Evolutionary conservation across 2,888 invertebrate species (phyloP).

Genomic region (Philereme transversata): DNA sequence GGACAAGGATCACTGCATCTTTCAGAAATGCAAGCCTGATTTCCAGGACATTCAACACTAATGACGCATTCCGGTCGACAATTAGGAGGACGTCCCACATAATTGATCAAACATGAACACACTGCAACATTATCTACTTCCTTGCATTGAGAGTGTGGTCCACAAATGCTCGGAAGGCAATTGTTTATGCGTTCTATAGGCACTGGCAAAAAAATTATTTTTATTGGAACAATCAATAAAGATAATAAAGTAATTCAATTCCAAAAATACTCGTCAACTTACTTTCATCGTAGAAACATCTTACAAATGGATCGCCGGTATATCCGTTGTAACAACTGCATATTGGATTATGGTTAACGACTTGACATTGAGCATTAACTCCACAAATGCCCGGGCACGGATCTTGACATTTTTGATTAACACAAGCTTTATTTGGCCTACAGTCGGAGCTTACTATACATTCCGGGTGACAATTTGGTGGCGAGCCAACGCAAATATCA

Average conservation of each 20-base stretch:
- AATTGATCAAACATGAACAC: slow-evolving; percentile 89
- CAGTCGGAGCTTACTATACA: slow-evolving; percentile 92
- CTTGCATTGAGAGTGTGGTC: slow-evolving; percentile 90
- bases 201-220: slow-evolving; percentile 24
- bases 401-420: slow-evolving; percentile 90
- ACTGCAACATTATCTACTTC: slow-evolving; percentile 87
- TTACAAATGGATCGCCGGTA: slow-evolving; percentile 90
- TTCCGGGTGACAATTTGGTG: slow-evolving; percentile 90
- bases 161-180: slow-evolving; percentile 90
- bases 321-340: slow-evolving; percentile 89
- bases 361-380: slow-evolving; percentile 89
- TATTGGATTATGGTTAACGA: slow-evolving; percentile 91
- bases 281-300: slow-evolving; percentile 86
- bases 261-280: slow-evolving; percentile 63
- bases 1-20: slow-evolving; percentile 90
- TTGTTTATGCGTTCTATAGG: slow-evolving; percentile 80
- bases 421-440: slow-evolving; percentile 88
- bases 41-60: slow-evolving; percentile 88
- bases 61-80: slow-evolving; percentile 91
- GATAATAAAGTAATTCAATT: slow-evolving; percentile 20
- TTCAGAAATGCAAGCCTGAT: slow-evolving; percentile 88
- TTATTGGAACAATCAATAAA: slow-evolving; percentile 11
- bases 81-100: slow-evolving; percentile 91
- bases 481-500: slow-evolving; percentile 88
- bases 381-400: slow-evolving; percentile 92